Conservation (phyloP, 2,888 invertebrate species). For the Drosophila limbata region DNA sequence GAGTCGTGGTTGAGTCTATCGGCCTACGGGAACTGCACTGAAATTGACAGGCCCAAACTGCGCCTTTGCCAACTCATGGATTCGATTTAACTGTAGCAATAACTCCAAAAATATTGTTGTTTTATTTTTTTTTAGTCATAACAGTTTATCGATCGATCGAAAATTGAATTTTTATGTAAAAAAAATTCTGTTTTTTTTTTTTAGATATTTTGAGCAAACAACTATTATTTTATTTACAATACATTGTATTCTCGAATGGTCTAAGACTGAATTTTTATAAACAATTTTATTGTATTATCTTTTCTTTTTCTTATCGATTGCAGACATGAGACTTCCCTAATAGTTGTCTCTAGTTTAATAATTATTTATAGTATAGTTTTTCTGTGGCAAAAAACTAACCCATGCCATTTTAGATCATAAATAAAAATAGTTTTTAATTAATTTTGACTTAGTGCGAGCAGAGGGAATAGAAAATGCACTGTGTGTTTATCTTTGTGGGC, state of each 20-base stretch:
- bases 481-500: neutral
- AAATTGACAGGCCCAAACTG: constrained; percentile 22
- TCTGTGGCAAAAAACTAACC: neutral
- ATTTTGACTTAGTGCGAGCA: neutral
- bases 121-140: too few species aligned
- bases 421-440: neutral
- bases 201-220: neutral
- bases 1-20: constrained; percentile 27
- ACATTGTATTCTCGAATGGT: too few species aligned
- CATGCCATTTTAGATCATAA: neutral
- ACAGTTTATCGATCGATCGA: neutral
- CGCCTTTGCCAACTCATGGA: constrained; percentile 23
- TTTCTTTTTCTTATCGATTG: too few species aligned
- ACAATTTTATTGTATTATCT: too few species aligned
- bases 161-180: neutral
- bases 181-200: neutral
- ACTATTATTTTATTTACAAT: too few species aligned
- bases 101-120: too few species aligned
- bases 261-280: too few species aligned
- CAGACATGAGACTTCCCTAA: too few species aligned
- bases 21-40: constrained; percentile 6
- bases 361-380: too few species aligned
- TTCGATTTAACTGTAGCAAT: neutral
- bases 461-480: neutral
- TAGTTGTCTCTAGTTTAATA: too few species aligned